Evolutionary conservation across 2,797 vertebrate species (phyloP).

Genomic region (Hydrocynus forskahlii): DNA sequence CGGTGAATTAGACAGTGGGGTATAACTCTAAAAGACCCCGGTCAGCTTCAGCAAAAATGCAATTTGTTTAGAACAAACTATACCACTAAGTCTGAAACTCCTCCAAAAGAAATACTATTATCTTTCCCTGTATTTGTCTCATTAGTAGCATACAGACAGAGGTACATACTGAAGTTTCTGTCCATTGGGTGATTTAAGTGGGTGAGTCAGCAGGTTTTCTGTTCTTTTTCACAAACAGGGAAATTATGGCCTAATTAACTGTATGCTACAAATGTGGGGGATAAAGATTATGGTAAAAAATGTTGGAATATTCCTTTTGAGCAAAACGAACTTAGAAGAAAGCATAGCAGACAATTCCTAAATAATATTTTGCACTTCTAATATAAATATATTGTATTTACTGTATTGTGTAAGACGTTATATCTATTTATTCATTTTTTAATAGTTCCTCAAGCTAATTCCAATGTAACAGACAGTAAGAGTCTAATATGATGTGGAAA

Average conservation of each 20-base stretch:
- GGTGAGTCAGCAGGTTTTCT: background rate
- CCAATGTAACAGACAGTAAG: background rate
- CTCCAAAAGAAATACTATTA: background rate
- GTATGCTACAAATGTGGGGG: too few relatives aligned
- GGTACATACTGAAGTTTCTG: background rate
- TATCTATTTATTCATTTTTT: background rate
- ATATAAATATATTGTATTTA: background rate
- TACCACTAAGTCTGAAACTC: background rate
- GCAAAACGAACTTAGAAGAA: background rate
- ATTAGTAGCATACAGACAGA: background rate
- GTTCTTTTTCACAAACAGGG: too few relatives aligned
- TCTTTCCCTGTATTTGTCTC: background rate
- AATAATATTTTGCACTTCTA: background rate
- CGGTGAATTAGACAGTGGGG: background rate
- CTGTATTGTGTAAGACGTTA: background rate
- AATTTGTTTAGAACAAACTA: constrained; percentile 15
- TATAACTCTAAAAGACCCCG: background rate
- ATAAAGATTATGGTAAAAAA: too few relatives aligned
- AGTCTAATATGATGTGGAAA: background rate
- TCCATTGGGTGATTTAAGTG: background rate
- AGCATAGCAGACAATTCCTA: background rate
- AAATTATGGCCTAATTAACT: background rate
- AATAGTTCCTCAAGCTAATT: background rate
- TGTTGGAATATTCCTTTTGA: too few relatives aligned
- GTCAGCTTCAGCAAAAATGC: constrained; percentile 25